phyloP scores from a whole-genome alignment of 2,113 vertebrate species.

The Grammomys surdaster region DNA sequence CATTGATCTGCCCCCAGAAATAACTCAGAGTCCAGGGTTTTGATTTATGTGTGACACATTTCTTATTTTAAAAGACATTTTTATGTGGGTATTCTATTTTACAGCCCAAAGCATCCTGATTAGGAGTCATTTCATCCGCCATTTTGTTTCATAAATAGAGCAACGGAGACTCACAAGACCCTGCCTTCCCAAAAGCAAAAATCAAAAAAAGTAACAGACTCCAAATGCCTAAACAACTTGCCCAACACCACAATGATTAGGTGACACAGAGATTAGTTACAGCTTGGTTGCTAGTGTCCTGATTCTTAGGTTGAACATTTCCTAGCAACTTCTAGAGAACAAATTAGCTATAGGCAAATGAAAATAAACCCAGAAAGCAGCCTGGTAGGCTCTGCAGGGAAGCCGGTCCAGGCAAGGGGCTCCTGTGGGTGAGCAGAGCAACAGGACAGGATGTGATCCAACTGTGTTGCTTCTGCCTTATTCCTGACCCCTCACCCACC shows the following conservation, averaged over 20 bases:
- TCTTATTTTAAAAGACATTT: conserved; percentile 46
- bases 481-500: conserved; percentile 47
- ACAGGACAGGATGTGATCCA: neutral
- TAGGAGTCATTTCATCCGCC: neutral
- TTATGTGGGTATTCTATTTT: neutral
- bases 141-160: conserved; percentile 52
- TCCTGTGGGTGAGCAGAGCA: neutral
- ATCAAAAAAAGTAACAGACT: neutral
- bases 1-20: neutral
- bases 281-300: neutral
- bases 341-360: conserved; percentile 36
- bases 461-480: conserved; percentile 1
- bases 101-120: neutral
- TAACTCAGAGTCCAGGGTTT: neutral
- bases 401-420: conserved; percentile 8
- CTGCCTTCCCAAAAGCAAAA: neutral
- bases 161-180: neutral
- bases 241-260: neutral
- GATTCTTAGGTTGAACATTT: conserved; percentile 25
- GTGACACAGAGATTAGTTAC: neutral
- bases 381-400: conserved; percentile 62
- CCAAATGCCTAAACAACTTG: conserved; percentile 35
- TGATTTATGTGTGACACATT: neutral
- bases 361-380: conserved; percentile 42
- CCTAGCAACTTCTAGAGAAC: neutral